Conservation (phyloP, 2,888 invertebrate species). For the Rhodophaea formosa region DNA sequence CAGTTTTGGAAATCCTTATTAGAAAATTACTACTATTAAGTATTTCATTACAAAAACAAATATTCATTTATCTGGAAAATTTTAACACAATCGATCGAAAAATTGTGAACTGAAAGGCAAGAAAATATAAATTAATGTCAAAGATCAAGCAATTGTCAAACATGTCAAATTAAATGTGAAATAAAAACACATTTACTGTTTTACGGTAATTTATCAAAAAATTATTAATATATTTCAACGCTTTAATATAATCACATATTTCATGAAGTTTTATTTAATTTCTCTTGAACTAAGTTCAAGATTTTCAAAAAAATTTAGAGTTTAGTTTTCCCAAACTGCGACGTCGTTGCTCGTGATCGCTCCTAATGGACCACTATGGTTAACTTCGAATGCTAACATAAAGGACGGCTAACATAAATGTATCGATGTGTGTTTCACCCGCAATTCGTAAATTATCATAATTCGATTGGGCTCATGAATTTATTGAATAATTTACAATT, state of each 20-base stretch:
- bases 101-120: too few species aligned
- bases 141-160: neutral
- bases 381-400: conserved; percentile 31
- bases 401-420: conserved; percentile 30
- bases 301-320: neutral
- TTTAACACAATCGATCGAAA: too few species aligned
- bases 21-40: too few species aligned
- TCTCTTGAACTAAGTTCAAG: neutral
- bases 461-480: neutral
- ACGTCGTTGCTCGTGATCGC: conserved; percentile 30
- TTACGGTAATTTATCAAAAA: neutral
- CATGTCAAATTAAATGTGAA: neutral
- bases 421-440: neutral
- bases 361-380: conserved; percentile 31
- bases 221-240: too few species aligned
- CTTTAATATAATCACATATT: too few species aligned
- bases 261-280: too few species aligned
- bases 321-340: conserved; percentile 17
- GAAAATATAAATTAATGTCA: neutral
- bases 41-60: neutral
- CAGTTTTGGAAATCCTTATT: conserved; percentile 30
- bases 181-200: too few species aligned
- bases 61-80: neutral
- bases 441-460: neutral
- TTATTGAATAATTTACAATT: neutral